These are phyloP conservation scores for Hofmannophila pseudospretella DNA, from an alignment of 2,888 invertebrate genomes.

Conservation along the genomic window DNA sequence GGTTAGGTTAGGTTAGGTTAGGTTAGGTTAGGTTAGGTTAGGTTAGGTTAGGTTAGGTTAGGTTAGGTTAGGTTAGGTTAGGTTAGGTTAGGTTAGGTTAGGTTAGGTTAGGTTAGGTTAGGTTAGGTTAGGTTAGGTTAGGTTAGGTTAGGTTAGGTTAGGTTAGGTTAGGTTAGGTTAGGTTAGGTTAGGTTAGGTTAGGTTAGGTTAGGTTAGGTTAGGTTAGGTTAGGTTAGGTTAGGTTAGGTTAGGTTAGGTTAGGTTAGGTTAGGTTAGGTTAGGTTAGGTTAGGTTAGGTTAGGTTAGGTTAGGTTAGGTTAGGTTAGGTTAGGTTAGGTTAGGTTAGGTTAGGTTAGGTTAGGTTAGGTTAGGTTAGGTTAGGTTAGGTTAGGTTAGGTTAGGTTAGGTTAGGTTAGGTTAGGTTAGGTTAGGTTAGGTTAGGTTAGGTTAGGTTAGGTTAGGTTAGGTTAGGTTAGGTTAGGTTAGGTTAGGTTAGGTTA, in stretches of 20 bases:
- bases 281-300: constrained; percentile 17
- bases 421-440: neutral
- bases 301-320: constrained; percentile 17
- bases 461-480: constrained; percentile 4
- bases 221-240: constrained; percentile 21
- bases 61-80: constrained; percentile 11
- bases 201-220: constrained; percentile 17
- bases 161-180: constrained; percentile 1
- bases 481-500: constrained; percentile 5
- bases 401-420: constrained; percentile 1
- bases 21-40: constrained; percentile 8
- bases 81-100: constrained; percentile 1
- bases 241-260: constrained; percentile 20
- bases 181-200: constrained; percentile 8
- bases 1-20: constrained; percentile 10
- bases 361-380: constrained; percentile 12
- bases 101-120: neutral
- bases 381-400: constrained; percentile 7
- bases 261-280: constrained; percentile 19
- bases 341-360: constrained; percentile 13
- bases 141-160: constrained; percentile 5
- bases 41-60: constrained; percentile 10
- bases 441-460: neutral
- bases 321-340: constrained; percentile 15
- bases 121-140: neutral